Evolutionary conservation across 2,113 vertebrate genomes (phyloP), one percentile per base, ranked within the genome.

Genomic region (Mus musculus): DNA sequence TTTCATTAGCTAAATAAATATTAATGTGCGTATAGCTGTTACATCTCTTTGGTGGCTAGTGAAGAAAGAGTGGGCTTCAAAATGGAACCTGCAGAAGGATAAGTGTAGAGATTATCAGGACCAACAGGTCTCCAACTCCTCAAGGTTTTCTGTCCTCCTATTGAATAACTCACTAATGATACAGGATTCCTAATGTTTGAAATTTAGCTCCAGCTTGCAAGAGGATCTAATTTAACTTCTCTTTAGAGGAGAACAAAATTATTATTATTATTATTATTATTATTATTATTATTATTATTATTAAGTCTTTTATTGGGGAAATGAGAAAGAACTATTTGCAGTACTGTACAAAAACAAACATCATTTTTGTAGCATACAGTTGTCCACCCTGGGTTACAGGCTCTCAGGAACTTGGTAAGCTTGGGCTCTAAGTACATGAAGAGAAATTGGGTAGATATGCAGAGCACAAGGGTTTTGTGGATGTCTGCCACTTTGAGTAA

Each of bases 321-420:
- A 92, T n/a, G 14, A 87, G 90, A 42, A 54, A 87, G 77, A 89
- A 61, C 72, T 95, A 86, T 76, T 86, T 17, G 14, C 71, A 65
- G 65, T 95, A 67, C 69, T 20, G 16, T 11, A 92, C 28, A n/a
- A 63, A 69, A 11, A 42, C 12, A 77, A 77, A 1, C 10, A 26
- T 52, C 36, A 69, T 10, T 80, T 65, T 65, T 11, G 39, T 49
- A 46, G 26, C 22, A 26, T 17, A 10, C 0, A 24, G 17, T 69
- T 67, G 13, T 52, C 49, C 9, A 63, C 2, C 12, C 12, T 65
- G 20, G 13, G 19, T 80, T 76, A 30, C 17, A n/a, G 54, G 16
- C 56, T 2, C 76, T 72, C 65, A 56, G 24, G 19, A 19, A 19
- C 10, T 6, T 52, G 59, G 42, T 22, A 89, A 80, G 7, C 39